phyloP scores from a whole-genome alignment of 2,113 vertebrate species.

The Albula goreensis region DNA sequence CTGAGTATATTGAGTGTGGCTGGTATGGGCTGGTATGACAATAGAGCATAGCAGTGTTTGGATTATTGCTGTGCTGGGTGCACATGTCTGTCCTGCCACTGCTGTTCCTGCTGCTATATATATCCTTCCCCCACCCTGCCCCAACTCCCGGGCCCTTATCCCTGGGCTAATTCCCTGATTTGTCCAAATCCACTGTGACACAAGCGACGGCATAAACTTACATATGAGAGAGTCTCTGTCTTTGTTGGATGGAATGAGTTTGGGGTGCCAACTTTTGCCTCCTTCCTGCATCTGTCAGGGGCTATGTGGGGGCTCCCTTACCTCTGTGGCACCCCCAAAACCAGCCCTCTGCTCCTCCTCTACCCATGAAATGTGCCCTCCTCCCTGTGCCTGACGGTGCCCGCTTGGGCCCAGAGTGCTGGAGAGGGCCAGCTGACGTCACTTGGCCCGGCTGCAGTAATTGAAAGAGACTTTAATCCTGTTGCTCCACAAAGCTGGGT shows the following conservation, averaged over 20 bases:
- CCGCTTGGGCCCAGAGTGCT: constrained; percentile 53
- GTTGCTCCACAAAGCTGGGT: constrained; percentile 65
- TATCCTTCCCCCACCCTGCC: constrained; percentile 36
- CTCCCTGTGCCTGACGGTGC: background rate
- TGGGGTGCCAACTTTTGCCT: background rate
- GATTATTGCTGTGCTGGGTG: background rate
- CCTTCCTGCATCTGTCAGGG: background rate
- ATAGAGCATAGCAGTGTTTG: background rate
- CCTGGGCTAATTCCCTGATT: constrained; percentile 68
- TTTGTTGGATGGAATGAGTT: background rate
- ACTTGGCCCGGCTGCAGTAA: constrained; percentile 60
- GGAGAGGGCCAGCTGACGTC: constrained; percentile 64
- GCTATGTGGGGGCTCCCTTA: background rate
- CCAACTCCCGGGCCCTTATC: constrained; percentile 61
- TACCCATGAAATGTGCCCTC: background rate
- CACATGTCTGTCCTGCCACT: constrained; percentile 38
- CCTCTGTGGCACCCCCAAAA: background rate
- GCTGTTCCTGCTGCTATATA: constrained; percentile 43
- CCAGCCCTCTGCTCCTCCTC: background rate
- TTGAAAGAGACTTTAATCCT: constrained; percentile 75
- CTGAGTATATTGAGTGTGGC: background rate
- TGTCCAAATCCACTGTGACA: constrained; percentile 62
- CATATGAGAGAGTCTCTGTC: background rate
- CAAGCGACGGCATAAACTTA: constrained; percentile 15
- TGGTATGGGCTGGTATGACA: background rate